These are phyloP conservation scores for Adelosebastes latens DNA, from an alignment of 2,797 vertebrate species.

Conservation along the genomic window DNA sequence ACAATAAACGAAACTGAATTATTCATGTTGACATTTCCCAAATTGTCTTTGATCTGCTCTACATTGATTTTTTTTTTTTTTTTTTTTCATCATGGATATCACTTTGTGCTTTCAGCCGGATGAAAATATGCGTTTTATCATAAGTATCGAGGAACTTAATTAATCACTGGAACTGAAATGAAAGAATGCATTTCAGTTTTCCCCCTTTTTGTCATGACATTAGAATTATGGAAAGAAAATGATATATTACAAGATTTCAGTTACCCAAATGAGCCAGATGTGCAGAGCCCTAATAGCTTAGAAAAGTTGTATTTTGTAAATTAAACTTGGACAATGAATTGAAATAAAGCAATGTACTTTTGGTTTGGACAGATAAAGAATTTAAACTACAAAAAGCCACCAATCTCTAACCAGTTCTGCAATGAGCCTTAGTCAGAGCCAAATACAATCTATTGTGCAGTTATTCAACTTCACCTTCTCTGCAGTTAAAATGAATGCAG, in stretches of 20 bases:
- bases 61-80: background rate
- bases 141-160: background rate
- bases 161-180: background rate
- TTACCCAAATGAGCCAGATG: background rate
- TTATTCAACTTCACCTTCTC: background rate
- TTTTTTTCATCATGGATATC: background rate
- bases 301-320: background rate
- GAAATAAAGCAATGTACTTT: background rate
- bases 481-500: background rate
- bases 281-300: background rate
- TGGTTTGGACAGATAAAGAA: background rate
- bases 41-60: slow-evolving; percentile 17
- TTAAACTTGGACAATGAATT: background rate
- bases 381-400: background rate
- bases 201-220: background rate
- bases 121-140: background rate
- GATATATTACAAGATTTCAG: background rate
- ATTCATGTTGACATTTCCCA: slow-evolving; percentile 22
- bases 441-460: background rate
- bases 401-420: background rate
- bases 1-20: background rate
- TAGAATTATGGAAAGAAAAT: background rate
- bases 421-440: background rate
- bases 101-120: background rate
- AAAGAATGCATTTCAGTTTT: background rate